These are phyloP conservation scores for Tragelaphus imberbis DNA, from an alignment of 2,113 vertebrate species.

Conservation along the genomic window DNA sequence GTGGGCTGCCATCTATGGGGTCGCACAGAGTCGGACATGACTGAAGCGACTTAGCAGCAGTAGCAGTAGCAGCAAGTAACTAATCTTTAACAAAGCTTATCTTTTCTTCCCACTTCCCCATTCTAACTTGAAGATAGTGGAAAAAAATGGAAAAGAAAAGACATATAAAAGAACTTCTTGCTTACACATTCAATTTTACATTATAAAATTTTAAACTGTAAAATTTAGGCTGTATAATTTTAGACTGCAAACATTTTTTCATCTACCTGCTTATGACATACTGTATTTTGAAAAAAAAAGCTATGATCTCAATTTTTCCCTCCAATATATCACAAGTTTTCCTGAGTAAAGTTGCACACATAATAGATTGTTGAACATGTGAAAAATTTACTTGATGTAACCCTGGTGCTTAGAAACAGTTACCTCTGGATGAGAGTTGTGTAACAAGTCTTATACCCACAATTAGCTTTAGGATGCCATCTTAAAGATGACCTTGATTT, in stretches of 20 bases:
- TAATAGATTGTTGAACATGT: neutral
- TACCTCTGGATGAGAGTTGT: neutral
- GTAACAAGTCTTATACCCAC: neutral
- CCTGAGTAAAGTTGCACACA: neutral
- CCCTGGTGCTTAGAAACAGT: neutral
- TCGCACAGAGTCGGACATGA: too few relatives aligned
- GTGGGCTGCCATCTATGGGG: too few relatives aligned
- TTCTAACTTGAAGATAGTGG: neutral
- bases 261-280: neutral
- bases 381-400: neutral
- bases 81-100: neutral
- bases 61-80: neutral
- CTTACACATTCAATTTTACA: neutral
- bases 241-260: neutral
- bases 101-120: neutral
- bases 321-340: neutral
- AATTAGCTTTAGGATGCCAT: neutral
- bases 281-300: neutral
- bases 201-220: neutral
- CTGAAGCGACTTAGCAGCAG: too few relatives aligned
- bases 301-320: neutral
- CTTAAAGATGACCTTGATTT: conserved; percentile 58
- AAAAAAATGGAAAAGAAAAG: neutral
- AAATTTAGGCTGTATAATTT: neutral
- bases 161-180: neutral